Evolutionary conservation across 2,888 invertebrate species (phyloP).

Genomic region (Morpho deidamia): DNA sequence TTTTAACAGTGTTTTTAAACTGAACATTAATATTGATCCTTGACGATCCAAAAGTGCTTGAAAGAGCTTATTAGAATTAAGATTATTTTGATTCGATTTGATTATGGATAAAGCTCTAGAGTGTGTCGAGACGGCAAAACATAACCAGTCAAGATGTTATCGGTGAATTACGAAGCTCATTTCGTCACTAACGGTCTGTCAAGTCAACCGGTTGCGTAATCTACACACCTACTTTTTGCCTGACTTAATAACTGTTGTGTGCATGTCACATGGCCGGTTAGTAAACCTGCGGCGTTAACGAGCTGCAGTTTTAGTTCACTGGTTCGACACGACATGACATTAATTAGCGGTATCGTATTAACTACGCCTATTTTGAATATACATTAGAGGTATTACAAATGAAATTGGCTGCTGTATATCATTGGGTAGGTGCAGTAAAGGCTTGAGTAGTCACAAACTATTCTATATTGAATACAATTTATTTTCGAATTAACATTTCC

Average conservation of each 20-base stretch:
- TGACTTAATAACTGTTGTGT: conserved; percentile 29
- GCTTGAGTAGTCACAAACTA: no score
- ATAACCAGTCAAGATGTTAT: conserved; percentile 39
- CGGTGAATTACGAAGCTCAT: conserved; percentile 29
- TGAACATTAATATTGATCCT: no score
- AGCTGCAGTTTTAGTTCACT: not conserved
- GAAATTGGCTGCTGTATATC: no score
- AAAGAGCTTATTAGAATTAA: no score
- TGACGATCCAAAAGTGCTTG: no score
- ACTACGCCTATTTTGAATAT: no score
- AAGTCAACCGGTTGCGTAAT: conserved; percentile 32
- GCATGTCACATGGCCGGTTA: not conserved
- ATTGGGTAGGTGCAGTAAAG: no score
- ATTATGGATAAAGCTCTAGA: not conserved
- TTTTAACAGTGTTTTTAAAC: no score
- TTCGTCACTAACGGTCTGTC: conserved; percentile 24
- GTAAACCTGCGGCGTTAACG: not conserved
- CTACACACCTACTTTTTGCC: conserved; percentile 27
- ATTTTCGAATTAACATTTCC: no score
- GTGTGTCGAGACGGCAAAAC: not conserved
- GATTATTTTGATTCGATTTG: no score
- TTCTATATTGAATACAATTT: no score
- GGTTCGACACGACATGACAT: not conserved
- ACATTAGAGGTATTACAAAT: no score
- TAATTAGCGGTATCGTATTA: not conserved